A percentile compares a stretch with the other conserved stretches of the same genome.
Conservation (phyloP, 2,888 invertebrate species). For the Daptonema setosum region DNA sequence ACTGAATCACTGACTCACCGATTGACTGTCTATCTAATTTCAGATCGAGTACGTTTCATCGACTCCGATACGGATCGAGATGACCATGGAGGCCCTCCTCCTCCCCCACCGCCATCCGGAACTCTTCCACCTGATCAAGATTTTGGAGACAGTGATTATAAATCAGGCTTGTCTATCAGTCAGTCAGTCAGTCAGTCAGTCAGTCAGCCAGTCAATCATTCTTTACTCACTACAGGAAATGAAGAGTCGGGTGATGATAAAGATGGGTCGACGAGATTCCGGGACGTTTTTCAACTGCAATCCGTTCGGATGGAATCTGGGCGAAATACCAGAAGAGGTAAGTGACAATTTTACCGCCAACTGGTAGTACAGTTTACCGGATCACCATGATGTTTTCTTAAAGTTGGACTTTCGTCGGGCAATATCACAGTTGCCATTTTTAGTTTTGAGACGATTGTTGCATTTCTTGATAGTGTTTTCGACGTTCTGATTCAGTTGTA, state of each 20-base stretch:
- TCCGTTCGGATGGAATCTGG: not conserved
- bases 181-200: not conserved
- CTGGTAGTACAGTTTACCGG: no score
- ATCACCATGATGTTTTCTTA: no score
- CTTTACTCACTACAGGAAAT: not conserved
- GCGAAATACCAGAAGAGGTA: not conserved
- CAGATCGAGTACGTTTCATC: not conserved
- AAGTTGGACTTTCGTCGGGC: no score
- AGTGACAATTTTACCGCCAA: not conserved
- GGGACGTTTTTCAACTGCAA: not conserved
- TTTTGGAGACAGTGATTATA: not conserved
- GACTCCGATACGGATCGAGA: conserved; percentile 7
- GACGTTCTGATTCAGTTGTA: no score
- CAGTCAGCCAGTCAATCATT: not conserved
- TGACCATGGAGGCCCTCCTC: conserved; percentile 12
- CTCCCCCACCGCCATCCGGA: conserved; percentile 5
- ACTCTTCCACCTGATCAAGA: not conserved
- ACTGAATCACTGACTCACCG: not conserved
- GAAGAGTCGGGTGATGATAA: not conserved
- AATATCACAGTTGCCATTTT: no score
- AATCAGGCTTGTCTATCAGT: not conserved
- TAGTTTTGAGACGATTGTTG: no score
- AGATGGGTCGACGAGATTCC: not conserved
- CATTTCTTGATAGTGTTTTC: no score
- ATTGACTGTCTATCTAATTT: not conserved